These are phyloP conservation scores for Ferdinandea cuprea DNA, from an alignment of 2,888 invertebrate species.

Conservation along the genomic window DNA sequence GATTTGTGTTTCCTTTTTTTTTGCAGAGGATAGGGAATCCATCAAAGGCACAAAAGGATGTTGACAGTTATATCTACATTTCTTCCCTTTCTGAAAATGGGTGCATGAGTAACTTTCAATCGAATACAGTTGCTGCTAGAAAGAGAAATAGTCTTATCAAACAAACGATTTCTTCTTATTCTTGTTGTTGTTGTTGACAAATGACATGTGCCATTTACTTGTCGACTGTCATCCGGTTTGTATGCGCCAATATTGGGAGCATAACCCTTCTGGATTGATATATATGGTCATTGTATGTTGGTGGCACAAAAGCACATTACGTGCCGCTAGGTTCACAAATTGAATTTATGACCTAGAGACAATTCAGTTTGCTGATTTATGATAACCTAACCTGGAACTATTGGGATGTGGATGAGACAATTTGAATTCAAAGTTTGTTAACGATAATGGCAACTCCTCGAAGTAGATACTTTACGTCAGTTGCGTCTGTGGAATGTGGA, in stretches of 20 bases:
- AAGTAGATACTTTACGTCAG: conserved; percentile 7
- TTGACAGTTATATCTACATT: conserved; percentile 27
- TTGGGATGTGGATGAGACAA: not conserved
- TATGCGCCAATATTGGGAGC: conserved; percentile 16
- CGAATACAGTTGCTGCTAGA: too few relatives aligned
- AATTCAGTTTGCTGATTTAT: conserved; percentile 60
- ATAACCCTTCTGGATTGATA: conserved; percentile 60
- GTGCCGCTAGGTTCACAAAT: conserved; percentile 70
- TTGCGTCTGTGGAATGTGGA: not conserved
- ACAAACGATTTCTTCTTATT: conserved; percentile 36
- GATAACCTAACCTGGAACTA: conserved; percentile 21
- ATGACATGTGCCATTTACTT: conserved; percentile 76
- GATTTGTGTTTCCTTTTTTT: conserved; percentile 8
- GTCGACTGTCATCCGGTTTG: conserved; percentile 72
- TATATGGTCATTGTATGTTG: conserved; percentile 56
- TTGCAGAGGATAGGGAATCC: conserved; percentile 45
- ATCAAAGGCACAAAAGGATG: conserved; percentile 45
- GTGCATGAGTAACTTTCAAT: conserved; percentile 5
- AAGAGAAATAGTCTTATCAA: too few relatives aligned
- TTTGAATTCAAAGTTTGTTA: conserved; percentile 32
- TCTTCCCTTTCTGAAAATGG: conserved; percentile 1
- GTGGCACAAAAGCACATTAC: conserved; percentile 44
- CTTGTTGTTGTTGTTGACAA: conserved; percentile 68
- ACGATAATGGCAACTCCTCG: conserved; percentile 9
- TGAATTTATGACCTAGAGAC: conserved; percentile 64